phyloP scores from a whole-genome alignment of 2,797 vertebrate species.

The Coregonus sp. region DNA sequence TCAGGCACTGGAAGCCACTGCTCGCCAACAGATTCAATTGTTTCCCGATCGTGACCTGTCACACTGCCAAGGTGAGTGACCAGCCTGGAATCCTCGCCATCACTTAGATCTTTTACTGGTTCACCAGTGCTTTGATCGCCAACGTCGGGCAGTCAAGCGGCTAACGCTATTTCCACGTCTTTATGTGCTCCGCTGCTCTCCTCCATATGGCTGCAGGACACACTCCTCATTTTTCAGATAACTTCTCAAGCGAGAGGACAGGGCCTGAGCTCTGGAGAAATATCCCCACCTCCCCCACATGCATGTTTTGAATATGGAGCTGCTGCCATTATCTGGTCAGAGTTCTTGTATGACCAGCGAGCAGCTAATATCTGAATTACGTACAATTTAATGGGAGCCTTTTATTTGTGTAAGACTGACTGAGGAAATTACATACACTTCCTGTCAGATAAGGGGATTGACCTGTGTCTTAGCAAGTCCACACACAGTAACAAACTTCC shows the following conservation, averaged over 20 bases:
- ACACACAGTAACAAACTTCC: background rate
- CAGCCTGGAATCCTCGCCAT: conserved; percentile 48
- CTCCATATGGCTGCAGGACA: conserved; percentile 74
- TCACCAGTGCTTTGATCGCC: conserved; percentile 67
- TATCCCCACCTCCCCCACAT: too few relatives aligned
- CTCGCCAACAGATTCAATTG: background rate
- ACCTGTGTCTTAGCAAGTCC: background rate
- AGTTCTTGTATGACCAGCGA: conserved; percentile 10
- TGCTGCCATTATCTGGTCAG: conserved; percentile 34
- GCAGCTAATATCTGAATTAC: background rate
- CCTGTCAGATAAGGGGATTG: background rate
- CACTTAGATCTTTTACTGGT: conserved; percentile 59
- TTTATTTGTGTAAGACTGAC: background rate
- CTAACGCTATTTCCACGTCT: conserved; percentile 75
- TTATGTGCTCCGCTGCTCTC: conserved; percentile 67
- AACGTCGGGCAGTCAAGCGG: conserved; percentile 68
- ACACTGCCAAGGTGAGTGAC: conserved; percentile 3
- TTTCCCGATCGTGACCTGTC: background rate
- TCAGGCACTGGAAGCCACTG: background rate
- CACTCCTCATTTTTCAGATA: conserved; percentile 80
- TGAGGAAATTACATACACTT: background rate
- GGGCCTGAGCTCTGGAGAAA: conserved; percentile 40
- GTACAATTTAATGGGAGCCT: background rate
- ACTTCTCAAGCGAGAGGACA: conserved; percentile 79
- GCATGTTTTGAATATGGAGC: conserved; percentile 30